Percentiles rank a stretch among this genome's conserved stretches.
These are phyloP conservation scores for Hippocampus barbouri DNA, from an alignment of 2,113 vertebrate genomes.

Conservation along the genomic window DNA sequence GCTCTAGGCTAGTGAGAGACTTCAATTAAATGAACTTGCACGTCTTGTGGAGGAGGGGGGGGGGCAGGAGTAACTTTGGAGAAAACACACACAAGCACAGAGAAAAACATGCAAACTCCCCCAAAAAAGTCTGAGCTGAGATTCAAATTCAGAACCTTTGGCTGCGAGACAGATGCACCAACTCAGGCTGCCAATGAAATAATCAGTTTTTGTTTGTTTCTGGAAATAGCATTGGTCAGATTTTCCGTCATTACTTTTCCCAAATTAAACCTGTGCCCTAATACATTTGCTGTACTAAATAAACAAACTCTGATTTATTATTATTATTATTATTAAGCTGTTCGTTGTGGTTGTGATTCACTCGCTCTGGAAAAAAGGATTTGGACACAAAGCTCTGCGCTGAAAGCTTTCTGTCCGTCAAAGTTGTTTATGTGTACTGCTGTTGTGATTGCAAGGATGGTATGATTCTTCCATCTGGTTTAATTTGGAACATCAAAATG, in stretches of 20 bases:
- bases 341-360: constrained; percentile 1
- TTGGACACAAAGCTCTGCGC: background rate
- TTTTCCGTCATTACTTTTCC: background rate
- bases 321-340: background rate
- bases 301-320: background rate
- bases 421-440: background rate
- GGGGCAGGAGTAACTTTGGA: background rate
- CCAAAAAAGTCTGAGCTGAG: background rate
- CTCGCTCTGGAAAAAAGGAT: background rate
- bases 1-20: background rate
- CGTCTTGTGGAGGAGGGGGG: background rate
- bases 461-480: background rate
- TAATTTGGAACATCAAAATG: background rate
- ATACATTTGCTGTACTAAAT: background rate
- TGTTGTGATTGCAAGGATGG: background rate
- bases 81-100: background rate
- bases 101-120: background rate
- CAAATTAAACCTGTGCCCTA: background rate
- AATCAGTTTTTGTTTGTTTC: background rate
- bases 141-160: background rate
- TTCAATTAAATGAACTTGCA: background rate
- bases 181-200: background rate
- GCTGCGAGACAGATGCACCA: background rate
- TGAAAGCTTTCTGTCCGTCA: background rate
- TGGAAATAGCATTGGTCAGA: background rate